A percentile compares a stretch with the other conserved stretches of the same genome.
These are phyloP conservation scores for Rhagium mordax DNA, from an alignment of 2,888 invertebrate species.

Conservation along the genomic window DNA sequence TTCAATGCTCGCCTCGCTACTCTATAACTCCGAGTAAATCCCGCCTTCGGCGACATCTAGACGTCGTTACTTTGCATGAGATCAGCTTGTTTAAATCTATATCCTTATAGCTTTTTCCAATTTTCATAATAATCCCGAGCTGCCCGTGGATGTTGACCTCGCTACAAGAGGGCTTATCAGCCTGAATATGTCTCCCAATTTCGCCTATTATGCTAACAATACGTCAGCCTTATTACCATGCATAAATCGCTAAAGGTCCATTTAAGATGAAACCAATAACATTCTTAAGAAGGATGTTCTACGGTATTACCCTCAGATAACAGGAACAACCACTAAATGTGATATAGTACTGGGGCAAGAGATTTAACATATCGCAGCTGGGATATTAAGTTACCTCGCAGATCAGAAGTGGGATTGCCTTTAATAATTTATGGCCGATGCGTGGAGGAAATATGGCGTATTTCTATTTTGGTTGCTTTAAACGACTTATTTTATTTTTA, in stretches of 20 bases:
- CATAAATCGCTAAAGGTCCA: conserved; percentile 63
- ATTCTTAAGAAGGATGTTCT: conserved; percentile 64
- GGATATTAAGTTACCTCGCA: conserved; percentile 35
- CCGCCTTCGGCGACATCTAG: conserved; percentile 65
- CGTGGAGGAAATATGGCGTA: conserved; percentile 34
- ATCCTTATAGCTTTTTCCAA: conserved; percentile 58
- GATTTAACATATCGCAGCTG: conserved; percentile 24
- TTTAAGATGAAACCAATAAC: conserved; percentile 65
- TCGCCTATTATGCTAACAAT: conserved; percentile 40
- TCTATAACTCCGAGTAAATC: conserved; percentile 64
- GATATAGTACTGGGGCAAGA: conserved; percentile 58
- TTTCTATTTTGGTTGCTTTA: conserved; percentile 21
- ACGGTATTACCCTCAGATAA: conserved; percentile 64
- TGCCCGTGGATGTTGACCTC: conserved; percentile 35
- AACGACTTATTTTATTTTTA: conserved; percentile 6
- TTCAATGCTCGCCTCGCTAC: conserved; percentile 64
- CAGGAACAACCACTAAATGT: conserved; percentile 66
- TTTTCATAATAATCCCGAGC: conserved; percentile 59
- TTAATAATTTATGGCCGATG: conserved; percentile 33
- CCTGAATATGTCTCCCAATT: conserved; percentile 46
- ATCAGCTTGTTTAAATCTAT: conserved; percentile 63
- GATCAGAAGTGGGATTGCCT: conserved; percentile 33
- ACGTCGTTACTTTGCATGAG: conserved; percentile 65
- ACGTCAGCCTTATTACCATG: conserved; percentile 58
- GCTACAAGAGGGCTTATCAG: conserved; percentile 40